Evolutionary conservation across 2,113 vertebrate species (phyloP).

Genomic region (Carassius auratus): DNA sequence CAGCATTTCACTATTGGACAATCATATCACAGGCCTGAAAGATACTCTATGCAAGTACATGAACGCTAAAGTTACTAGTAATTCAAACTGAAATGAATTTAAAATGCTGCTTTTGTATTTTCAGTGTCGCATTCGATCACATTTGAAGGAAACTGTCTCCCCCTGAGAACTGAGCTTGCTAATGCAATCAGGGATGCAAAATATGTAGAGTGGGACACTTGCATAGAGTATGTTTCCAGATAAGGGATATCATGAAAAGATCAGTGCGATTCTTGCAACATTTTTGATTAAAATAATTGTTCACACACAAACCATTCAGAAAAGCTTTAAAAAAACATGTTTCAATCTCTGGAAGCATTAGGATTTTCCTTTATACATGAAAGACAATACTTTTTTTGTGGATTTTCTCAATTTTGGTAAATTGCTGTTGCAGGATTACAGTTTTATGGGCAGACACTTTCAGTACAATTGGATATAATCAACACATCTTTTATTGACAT

Average conservation of each 20-base stretch:
- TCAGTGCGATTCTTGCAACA: constrained; percentile 64
- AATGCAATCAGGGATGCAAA: neutral
- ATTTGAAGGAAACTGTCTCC: neutral
- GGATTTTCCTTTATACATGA: neutral
- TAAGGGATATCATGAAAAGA: constrained; percentile 47
- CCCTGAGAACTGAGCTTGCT: neutral
- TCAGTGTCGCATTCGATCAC: neutral
- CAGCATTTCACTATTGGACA: neutral
- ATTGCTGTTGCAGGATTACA: constrained; percentile 40
- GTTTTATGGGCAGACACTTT: constrained; percentile 21
- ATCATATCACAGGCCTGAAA: neutral
- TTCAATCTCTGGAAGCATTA: constrained; percentile 21
- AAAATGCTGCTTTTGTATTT: neutral
- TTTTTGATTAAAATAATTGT: neutral
- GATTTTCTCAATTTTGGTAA: neutral
- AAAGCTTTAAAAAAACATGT: constrained; percentile 5
- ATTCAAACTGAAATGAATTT: neutral
- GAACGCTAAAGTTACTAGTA: neutral
- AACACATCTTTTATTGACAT: neutral
- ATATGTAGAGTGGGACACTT: neutral
- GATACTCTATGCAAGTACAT: neutral
- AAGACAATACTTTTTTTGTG: constrained; percentile 10
- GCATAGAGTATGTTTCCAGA: neutral
- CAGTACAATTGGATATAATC: neutral
- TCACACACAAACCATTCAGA: constrained; percentile 4